phyloP scores from a whole-genome alignment of 2,113 vertebrate genomes.

The Hystrix cristata region DNA sequence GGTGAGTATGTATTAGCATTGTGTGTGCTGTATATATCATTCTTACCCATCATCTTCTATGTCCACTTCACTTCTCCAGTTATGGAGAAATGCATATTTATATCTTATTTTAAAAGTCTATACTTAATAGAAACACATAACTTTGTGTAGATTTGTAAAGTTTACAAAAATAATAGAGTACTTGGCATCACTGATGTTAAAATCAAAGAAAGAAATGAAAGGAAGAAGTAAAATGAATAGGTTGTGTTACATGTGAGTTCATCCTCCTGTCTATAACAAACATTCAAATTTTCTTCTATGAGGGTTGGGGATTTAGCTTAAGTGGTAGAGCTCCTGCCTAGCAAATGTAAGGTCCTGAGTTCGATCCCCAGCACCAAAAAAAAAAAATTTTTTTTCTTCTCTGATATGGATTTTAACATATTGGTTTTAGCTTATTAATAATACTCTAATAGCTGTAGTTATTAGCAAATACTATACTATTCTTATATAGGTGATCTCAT shows the following conservation, averaged over 20 bases:
- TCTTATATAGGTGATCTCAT: background rate
- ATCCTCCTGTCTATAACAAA: background rate
- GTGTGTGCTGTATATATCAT: background rate
- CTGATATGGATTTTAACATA: background rate
- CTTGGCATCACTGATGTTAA: background rate
- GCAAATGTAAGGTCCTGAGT: too few relatives aligned
- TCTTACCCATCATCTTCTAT: background rate
- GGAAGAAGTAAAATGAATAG: background rate
- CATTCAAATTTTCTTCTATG: background rate
- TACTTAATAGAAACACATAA: background rate
- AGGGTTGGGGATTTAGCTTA: too few relatives aligned
- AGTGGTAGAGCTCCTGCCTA: too few relatives aligned
- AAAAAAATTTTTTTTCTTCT: background rate
- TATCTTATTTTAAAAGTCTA: background rate
- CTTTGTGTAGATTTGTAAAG: background rate
- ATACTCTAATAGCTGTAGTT: constrained; percentile 16
- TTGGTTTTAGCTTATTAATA: constrained; percentile 26
- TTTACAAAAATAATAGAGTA: background rate
- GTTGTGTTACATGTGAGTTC: background rate
- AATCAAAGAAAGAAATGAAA: background rate
- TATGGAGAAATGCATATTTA: background rate
- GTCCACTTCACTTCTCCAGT: background rate
- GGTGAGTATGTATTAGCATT: background rate
- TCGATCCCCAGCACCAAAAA: too few relatives aligned
- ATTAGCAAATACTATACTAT: background rate